These are phyloP conservation scores for Netelia melanura DNA, from an alignment of 2,888 invertebrate species.

Conservation along the genomic window DNA sequence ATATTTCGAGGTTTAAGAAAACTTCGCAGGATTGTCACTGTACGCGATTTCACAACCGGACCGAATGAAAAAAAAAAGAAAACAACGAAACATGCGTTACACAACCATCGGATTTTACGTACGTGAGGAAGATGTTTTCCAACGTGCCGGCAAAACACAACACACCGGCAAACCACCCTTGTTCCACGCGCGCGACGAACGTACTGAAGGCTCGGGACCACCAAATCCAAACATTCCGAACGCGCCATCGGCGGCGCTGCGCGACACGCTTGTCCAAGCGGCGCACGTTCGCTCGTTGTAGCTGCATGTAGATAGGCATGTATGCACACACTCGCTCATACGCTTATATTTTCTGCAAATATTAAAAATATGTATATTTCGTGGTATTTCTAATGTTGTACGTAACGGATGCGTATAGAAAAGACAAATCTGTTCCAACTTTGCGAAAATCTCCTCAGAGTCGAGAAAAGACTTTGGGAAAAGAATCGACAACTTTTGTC, in stretches of 20 bases:
- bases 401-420: neutral
- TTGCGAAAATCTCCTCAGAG: neutral
- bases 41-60: neutral
- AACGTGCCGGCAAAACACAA: conserved; percentile 1
- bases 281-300: conserved; percentile 19
- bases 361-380: too few species aligned
- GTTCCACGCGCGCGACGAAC: conserved; percentile 77
- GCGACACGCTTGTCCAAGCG: conserved; percentile 23
- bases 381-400: neutral
- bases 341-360: too few species aligned
- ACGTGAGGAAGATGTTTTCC: neutral
- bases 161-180: conserved; percentile 72
- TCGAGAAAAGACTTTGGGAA: neutral
- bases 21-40: neutral
- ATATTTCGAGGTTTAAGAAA: conserved; percentile 12
- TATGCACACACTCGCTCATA: too few species aligned
- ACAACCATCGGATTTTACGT: conserved; percentile 8
- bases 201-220: conserved; percentile 70
- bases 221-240: conserved; percentile 63
- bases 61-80: neutral
- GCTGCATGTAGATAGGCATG: too few species aligned
- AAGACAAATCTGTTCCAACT: neutral
- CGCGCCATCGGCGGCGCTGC: conserved; percentile 56
- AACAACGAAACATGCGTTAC: conserved; percentile 11
- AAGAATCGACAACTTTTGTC: neutral